A percentile compares a stretch with the other conserved stretches of the same genome.
Evolutionary conservation across 2,888 invertebrate genomes (phyloP).

Genomic region (Buathra laborator): DNA sequence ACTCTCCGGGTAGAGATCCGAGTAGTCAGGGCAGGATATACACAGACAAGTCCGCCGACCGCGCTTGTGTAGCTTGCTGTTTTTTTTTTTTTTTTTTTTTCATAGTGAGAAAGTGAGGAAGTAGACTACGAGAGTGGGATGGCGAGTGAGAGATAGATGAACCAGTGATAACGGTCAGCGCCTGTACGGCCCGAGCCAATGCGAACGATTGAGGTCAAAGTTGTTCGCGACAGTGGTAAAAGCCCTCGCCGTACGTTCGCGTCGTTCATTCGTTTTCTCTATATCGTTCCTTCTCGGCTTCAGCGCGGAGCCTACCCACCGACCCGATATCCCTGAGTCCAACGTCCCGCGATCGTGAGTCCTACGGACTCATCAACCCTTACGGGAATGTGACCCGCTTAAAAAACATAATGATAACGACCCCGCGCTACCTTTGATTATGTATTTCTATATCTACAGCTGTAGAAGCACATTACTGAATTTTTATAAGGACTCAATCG

Average conservation of each 20-base stretch:
- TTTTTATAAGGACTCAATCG: too few species aligned
- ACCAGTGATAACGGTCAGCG: slow-evolving; percentile 64
- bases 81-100: not conserved
- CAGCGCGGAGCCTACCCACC: slow-evolving; percentile 63
- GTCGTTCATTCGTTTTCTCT: slow-evolving; percentile 40
- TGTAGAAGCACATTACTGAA: too few species aligned
- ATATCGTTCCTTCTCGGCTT: slow-evolving; percentile 38
- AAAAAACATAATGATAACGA: slow-evolving; percentile 73
- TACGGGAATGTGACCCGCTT: slow-evolving; percentile 76
- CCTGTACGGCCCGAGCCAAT: slow-evolving; percentile 69
- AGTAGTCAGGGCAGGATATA: slow-evolving; percentile 38
- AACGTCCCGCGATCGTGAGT: slow-evolving; percentile 2
- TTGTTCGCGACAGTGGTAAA: slow-evolving; percentile 76
- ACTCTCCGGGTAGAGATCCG: not conserved
- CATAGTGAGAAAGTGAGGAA: not conserved
- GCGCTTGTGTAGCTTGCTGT: slow-evolving; percentile 16
- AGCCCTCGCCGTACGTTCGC: slow-evolving; percentile 28
- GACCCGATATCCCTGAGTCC: slow-evolving; percentile 61
- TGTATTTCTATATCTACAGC: not conserved
- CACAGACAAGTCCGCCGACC: slow-evolving; percentile 33
- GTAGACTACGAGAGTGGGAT: slow-evolving; percentile 12
- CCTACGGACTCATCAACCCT: slow-evolving; percentile 71
- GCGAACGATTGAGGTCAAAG: slow-evolving; percentile 82
- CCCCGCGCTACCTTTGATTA: slow-evolving; percentile 12
- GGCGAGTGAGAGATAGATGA: slow-evolving; percentile 24